Evolutionary conservation across 2,888 invertebrate species (phyloP).

Genomic region (Muschampia plurimacula): DNA sequence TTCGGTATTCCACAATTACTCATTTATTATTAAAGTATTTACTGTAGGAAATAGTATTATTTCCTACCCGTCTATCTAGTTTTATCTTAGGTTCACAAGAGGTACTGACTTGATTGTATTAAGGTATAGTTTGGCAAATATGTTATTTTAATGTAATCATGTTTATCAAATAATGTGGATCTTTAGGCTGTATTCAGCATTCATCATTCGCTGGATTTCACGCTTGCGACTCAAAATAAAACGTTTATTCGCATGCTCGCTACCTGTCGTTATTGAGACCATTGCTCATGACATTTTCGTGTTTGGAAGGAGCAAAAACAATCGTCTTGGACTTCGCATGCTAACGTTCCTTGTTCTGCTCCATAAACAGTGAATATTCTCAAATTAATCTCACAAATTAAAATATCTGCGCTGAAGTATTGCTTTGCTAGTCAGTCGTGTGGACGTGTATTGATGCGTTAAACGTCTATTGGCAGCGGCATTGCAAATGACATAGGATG

Average conservation of each 20-base stretch:
- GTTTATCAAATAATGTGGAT: no score
- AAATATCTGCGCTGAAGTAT: conserved; percentile 28
- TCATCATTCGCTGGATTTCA: no score
- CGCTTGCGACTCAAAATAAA: background rate
- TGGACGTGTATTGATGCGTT: conserved; percentile 25
- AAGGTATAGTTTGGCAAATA: no score
- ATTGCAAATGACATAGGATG: conserved; percentile 12
- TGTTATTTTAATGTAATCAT: no score
- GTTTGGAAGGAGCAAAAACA: conserved; percentile 24
- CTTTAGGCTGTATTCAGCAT: no score
- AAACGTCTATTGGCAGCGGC: conserved; percentile 18
- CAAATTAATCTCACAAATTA: conserved; percentile 30
- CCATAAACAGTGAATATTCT: conserved; percentile 33
- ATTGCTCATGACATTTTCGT: conserved; percentile 18
- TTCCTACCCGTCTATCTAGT: no score
- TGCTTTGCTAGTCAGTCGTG: background rate
- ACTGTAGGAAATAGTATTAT: no score
- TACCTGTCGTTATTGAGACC: conserved; percentile 7
- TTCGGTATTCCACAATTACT: no score
- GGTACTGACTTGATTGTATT: no score
- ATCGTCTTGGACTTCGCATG: conserved; percentile 24
- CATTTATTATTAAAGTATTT: no score
- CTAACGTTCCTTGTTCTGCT: conserved; percentile 30
- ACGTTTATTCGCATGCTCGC: background rate
- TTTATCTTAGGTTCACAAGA: no score